Base-by-base conservation (phyloP, 2,888 invertebrate genomes). In the Macrophya annulata region DNA sequence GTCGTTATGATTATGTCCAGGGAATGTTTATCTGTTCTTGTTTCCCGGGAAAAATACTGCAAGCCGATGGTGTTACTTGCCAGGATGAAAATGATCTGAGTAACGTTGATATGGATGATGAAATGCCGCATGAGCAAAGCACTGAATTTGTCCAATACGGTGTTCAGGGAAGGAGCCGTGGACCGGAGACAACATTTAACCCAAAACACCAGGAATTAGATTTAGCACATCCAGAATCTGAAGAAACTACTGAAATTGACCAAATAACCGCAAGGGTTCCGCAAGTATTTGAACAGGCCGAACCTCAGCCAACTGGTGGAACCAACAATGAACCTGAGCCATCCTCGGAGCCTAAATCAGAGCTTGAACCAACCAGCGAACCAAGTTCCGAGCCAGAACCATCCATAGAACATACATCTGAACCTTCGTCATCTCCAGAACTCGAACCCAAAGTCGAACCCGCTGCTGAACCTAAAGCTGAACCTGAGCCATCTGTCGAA, bases 11-110 rank as follows among this genome's bases (percentile, higher is more conserved):
- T 91, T 96, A 96, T 89, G 90, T 91, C 1, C 93, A 94, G 40
- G 94, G 96, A 85, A 95, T 95, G 79, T 97, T 97, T 90, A 93
- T 93, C 48, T 97, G 97, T 91, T 94, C 93, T 4, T 97, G 97
- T 91, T 95, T 95, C 12, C 92, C 93, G 62, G 95, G 95, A 48
- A 90, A 95, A 94, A 89, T 94, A 82, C 91, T 97, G 91, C 93
- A 93, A 91, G 88, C 87, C 17, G 93, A 93, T 89, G 93, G 92
- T 21, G 95, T 94, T 90, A 94, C 90, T 45, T 95, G 95, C 86
- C 88, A 93, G 62, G 89, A 91, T 43, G 88, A 89, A 5, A 88
- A 88, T 84, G 90, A 92, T 81, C 86, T 91, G 25, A 91, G 90
- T 72, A 89, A 91, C 77, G 87, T 91, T 1, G 86, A 90, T 4